These are phyloP conservation scores for Myotis brandtii DNA, from an alignment of 2,113 vertebrate species.

Conservation along the genomic window DNA sequence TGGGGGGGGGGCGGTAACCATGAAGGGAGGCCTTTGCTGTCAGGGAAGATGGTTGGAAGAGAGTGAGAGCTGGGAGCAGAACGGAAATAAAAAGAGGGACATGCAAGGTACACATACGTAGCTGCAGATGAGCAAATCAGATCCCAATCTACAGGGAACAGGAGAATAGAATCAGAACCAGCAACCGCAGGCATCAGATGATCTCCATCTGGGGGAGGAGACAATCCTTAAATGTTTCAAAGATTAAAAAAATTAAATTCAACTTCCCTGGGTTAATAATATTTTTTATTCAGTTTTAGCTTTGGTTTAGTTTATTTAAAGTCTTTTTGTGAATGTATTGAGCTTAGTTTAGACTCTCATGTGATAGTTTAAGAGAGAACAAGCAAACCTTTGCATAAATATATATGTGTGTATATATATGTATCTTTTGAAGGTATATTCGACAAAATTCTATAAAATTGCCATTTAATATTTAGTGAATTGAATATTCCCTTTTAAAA, in stretches of 20 bases:
- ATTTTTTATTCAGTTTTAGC: conserved; percentile 24
- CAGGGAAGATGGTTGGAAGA: not conserved
- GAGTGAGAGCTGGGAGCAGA: not conserved
- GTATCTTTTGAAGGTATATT: not conserved
- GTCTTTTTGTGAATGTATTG: not conserved
- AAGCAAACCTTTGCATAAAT: not conserved
- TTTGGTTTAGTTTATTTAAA: conserved; percentile 58
- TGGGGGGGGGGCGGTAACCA: not conserved
- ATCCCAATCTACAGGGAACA: not conserved
- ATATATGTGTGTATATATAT: no score
- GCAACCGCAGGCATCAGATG: not conserved
- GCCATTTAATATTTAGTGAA: not conserved
- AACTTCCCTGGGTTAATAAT: not conserved
- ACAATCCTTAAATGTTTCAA: not conserved
- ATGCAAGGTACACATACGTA: no score
- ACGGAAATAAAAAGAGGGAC: not conserved
- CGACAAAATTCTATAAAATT: not conserved
- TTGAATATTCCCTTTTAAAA: not conserved
- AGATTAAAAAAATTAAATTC: not conserved
- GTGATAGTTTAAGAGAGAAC: conserved; percentile 12
- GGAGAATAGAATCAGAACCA: not conserved
- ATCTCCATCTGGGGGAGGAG: not conserved
- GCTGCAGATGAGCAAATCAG: not conserved
- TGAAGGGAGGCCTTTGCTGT: not conserved
- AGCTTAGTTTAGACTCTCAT: conserved; percentile 49